These are phyloP conservation scores for Pluvianellus socialis DNA, from an alignment of 2,113 vertebrate species.

Conservation along the genomic window DNA sequence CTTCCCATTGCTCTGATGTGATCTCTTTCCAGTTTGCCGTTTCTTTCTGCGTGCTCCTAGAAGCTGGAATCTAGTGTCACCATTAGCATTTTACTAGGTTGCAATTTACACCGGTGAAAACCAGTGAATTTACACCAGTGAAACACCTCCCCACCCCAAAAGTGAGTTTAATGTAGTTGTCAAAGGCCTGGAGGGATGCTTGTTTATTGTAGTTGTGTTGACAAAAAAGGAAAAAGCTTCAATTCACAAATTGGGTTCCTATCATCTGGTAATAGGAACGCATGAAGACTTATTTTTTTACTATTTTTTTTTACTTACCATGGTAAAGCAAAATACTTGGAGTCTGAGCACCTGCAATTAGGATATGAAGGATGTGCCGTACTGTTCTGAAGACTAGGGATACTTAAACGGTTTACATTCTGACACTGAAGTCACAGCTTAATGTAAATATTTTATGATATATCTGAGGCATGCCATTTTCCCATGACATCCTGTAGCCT, in stretches of 20 bases:
- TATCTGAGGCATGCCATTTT: background rate
- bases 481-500: background rate
- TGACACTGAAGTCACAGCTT: background rate
- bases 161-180: background rate
- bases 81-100: background rate
- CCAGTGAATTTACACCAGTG: background rate
- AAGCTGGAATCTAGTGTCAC: background rate
- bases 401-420: background rate
- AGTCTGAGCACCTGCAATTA: background rate
- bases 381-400: background rate
- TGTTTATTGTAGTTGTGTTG: background rate
- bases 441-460: background rate
- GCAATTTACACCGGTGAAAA: background rate
- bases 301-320: background rate
- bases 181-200: background rate
- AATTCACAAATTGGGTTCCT: background rate
- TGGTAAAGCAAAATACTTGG: background rate
- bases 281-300: background rate
- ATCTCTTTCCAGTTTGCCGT: background rate
- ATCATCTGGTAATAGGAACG: background rate
- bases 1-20: background rate
- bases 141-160: background rate
- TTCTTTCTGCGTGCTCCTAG: background rate
- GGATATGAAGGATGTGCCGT: background rate
- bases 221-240: background rate